phyloP scores from a whole-genome alignment of 2,797 vertebrate genomes.

The Sebastes kiyomatsui region DNA sequence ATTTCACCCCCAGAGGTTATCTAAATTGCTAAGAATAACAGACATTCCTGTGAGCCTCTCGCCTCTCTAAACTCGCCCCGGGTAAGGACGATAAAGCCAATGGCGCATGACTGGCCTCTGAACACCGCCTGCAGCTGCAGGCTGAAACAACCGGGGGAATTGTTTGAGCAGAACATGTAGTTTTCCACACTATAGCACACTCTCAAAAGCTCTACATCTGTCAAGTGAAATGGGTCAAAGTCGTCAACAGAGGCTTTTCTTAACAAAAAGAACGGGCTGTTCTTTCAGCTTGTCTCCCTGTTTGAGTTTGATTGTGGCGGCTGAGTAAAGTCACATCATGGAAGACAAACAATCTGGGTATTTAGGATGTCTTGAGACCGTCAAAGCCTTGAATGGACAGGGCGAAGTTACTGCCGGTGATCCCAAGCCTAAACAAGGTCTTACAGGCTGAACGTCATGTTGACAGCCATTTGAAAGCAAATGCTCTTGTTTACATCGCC shows the following conservation, averaged over 20 bases:
- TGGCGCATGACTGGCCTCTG: conserved; percentile 37
- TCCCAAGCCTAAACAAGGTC: conserved; percentile 38
- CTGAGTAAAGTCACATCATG: conserved; percentile 13
- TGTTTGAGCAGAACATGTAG: conserved; percentile 43
- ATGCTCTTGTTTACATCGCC: conserved; percentile 46
- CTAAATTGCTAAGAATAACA: conserved; percentile 69
- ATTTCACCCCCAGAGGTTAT: conserved; percentile 49
- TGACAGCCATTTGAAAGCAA: conserved; percentile 56
- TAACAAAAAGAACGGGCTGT: neutral
- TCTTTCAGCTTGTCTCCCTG: neutral
- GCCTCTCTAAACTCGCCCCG: conserved; percentile 45
- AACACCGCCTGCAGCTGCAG: conserved; percentile 39
- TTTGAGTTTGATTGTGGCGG: conserved; percentile 3
- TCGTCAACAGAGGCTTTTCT: conserved; percentile 16
- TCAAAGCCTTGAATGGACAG: conserved; percentile 28
- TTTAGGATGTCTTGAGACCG: conserved; percentile 25
- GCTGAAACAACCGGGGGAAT: conserved; percentile 20
- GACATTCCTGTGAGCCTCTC: conserved; percentile 63
- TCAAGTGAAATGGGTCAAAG: conserved; percentile 22
- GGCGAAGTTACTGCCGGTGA: conserved; percentile 8
- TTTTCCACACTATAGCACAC: conserved; percentile 27
- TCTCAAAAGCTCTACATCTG: conserved; percentile 17
- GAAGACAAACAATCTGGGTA: conserved; percentile 30
- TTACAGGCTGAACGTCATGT: neutral
- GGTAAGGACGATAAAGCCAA: conserved; percentile 46